Evolutionary conservation across 2,888 invertebrate species (phyloP).

Genomic region (Chrysina gloriosa): DNA sequence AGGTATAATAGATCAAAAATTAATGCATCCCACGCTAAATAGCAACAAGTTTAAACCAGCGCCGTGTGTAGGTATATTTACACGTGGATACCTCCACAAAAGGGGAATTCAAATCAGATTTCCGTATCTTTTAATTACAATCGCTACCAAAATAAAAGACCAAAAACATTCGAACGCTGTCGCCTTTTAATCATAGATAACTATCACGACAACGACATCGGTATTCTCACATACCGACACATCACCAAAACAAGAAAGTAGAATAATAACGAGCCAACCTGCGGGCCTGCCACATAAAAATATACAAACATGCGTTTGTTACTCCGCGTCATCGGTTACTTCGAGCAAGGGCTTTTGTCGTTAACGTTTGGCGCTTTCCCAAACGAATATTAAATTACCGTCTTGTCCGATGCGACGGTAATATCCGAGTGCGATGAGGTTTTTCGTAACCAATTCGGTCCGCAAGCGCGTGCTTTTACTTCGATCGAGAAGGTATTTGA

Average conservation of each 20-base stretch:
- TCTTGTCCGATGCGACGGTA: slow-evolving; percentile 11
- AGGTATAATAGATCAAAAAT: too few species aligned
- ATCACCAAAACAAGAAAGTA: background rate
- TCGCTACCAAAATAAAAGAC: too few species aligned
- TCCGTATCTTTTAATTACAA: too few species aligned
- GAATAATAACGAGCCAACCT: too few species aligned
- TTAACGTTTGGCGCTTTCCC: slow-evolving; percentile 25
- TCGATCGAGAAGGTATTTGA: slow-evolving; percentile 55
- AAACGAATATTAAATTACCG: slow-evolving; percentile 23
- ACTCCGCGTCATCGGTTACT: slow-evolving; percentile 21
- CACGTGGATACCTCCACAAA: too few species aligned
- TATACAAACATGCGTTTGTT: slow-evolving; percentile 1
- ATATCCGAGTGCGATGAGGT: slow-evolving; percentile 29
- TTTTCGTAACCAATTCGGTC: slow-evolving; percentile 42
- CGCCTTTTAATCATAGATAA: slow-evolving; percentile 30
- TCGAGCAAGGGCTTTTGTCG: slow-evolving; percentile 25
- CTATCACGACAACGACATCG: slow-evolving; percentile 6
- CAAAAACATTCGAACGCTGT: background rate
- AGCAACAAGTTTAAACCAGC: too few species aligned
- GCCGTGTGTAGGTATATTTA: too few species aligned
- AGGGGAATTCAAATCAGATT: too few species aligned
- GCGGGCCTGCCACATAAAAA: too few species aligned
- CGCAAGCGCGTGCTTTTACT: slow-evolving; percentile 55
- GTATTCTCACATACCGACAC: slow-evolving; percentile 7
- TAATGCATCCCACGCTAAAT: too few species aligned